Conservation (phyloP, 1,140 invertebrate species). For the Micrasema minimum region DNA sequence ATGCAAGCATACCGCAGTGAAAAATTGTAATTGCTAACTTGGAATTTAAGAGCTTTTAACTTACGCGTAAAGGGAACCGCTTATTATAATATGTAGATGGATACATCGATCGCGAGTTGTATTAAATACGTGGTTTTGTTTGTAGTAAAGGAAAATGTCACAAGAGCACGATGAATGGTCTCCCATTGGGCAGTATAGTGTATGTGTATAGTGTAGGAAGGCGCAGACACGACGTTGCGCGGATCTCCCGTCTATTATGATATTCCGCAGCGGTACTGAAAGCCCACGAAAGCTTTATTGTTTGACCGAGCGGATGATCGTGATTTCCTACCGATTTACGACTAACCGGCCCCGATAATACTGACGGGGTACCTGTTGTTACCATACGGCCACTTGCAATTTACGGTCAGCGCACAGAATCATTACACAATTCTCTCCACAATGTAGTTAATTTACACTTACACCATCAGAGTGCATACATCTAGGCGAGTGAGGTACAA, state of each 20-base stretch:
- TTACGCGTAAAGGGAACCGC: not conserved
- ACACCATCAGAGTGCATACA: slow-evolving; percentile 25
- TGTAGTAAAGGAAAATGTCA: slow-evolving; percentile 8
- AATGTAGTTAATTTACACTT: slow-evolving; percentile 32
- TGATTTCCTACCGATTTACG: slow-evolving; percentile 45
- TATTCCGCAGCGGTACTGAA: slow-evolving; percentile 30
- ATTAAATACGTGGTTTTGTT: too few species aligned
- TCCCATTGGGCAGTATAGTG: not conserved
- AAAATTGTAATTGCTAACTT: too few species aligned
- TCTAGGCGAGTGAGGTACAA: slow-evolving; percentile 25
- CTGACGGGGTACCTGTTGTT: slow-evolving; percentile 30
- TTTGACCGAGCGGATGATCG: slow-evolving; percentile 33
- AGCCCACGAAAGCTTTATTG: slow-evolving; percentile 26
- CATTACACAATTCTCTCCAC: slow-evolving; percentile 16
- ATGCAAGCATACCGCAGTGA: too few species aligned
- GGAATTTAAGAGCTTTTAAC: not conserved
- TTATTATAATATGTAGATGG: too few species aligned
- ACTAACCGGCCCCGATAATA: slow-evolving; percentile 28
- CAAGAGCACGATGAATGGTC: slow-evolving; percentile 12
- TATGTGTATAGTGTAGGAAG: not conserved
- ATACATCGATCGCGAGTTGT: too few species aligned
- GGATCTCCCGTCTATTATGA: slow-evolving; percentile 34
- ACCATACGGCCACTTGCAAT: slow-evolving; percentile 38
- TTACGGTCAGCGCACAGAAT: slow-evolving; percentile 29
- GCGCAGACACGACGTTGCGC: slow-evolving; percentile 16